These are phyloP conservation scores for Nomada ferruginata DNA, from an alignment of 2,888 invertebrate genomes.

Conservation along the genomic window DNA sequence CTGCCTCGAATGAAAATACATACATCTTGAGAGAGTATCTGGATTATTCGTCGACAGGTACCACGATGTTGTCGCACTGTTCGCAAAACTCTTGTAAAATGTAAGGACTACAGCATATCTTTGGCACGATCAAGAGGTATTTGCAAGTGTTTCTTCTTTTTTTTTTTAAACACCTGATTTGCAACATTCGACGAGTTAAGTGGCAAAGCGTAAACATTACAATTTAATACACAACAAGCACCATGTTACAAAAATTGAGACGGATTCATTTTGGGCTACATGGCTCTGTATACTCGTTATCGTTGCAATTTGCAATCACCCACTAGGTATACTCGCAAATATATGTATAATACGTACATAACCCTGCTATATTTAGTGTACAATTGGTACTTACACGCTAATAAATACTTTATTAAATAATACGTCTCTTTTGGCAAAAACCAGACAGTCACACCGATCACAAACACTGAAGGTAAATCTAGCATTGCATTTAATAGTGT, in stretches of 20 bases:
- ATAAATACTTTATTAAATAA: slow-evolving; percentile 31
- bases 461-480: slow-evolving; percentile 68
- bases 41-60: slow-evolving; percentile 3
- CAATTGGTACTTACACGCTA: slow-evolving; percentile 37
- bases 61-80: neutral
- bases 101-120: slow-evolving; percentile 65
- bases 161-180: slow-evolving; percentile 30
- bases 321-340: slow-evolving; percentile 18
- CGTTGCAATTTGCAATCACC: no score
- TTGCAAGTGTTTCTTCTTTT: slow-evolving; percentile 45
- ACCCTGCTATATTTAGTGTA: slow-evolving; percentile 23
- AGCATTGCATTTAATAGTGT: slow-evolving; percentile 1
- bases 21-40: slow-evolving; percentile 4
- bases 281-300: slow-evolving; percentile 15
- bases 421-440: slow-evolving; percentile 67
- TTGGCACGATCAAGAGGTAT: slow-evolving; percentile 76
- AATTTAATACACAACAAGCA: slow-evolving; percentile 45
- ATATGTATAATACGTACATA: slow-evolving; percentile 21
- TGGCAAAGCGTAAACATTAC: neutral
- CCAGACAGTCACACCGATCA: slow-evolving; percentile 61
- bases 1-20: slow-evolving; percentile 5
- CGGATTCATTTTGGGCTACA: slow-evolving; percentile 63
- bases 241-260: slow-evolving; percentile 60
- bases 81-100: slow-evolving; percentile 25
- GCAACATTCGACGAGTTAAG: slow-evolving; percentile 25